Evolutionary conservation across 2,797 vertebrate species (phyloP).

Genomic region (Lycodopsis pacificus): DNA sequence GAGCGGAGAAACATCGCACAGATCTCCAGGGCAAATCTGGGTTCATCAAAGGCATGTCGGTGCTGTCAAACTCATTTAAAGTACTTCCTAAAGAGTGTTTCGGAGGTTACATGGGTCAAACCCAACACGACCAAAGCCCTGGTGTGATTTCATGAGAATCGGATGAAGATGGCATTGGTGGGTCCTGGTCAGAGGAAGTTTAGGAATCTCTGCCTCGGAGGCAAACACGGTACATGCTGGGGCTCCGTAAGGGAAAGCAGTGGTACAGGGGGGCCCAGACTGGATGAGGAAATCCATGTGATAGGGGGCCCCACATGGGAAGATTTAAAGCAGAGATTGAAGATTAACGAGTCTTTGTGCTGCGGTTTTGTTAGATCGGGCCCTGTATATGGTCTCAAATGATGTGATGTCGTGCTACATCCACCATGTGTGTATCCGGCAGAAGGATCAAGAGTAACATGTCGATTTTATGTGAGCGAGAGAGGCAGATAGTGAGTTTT

Average conservation of each 20-base stretch:
- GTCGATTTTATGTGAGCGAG: constrained; percentile 1
- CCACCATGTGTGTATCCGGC: not conserved
- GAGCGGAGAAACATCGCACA: constrained; percentile 21
- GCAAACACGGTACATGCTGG: constrained; percentile 28
- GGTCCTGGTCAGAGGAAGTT: constrained; percentile 23
- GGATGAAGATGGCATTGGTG: constrained; percentile 23
- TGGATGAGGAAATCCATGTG: constrained; percentile 34
- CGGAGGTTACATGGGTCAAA: constrained; percentile 27
- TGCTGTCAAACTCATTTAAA: constrained; percentile 36
- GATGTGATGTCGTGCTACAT: constrained; percentile 3
- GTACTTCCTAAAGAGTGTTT: not conserved
- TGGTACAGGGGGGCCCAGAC: constrained; percentile 10
- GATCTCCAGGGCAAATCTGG: constrained; percentile 18
- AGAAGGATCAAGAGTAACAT: constrained; percentile 17
- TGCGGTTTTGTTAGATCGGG: constrained; percentile 20
- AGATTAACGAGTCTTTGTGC: constrained; percentile 24
- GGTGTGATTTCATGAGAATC: constrained; percentile 27
- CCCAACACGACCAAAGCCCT: not conserved
- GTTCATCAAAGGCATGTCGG: constrained; percentile 36
- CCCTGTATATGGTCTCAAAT: constrained; percentile 13
- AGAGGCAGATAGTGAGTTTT: not conserved
- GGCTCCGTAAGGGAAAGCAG: constrained; percentile 30
- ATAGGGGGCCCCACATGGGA: constrained; percentile 27
- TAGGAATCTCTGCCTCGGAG: constrained; percentile 44
- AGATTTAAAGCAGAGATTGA: constrained; percentile 17